A percentile compares a stretch with the other conserved stretches of the same genome.
Conservation (phyloP, 1,140 invertebrate genomes). For the Leptinotarsa undecemlineata region DNA sequence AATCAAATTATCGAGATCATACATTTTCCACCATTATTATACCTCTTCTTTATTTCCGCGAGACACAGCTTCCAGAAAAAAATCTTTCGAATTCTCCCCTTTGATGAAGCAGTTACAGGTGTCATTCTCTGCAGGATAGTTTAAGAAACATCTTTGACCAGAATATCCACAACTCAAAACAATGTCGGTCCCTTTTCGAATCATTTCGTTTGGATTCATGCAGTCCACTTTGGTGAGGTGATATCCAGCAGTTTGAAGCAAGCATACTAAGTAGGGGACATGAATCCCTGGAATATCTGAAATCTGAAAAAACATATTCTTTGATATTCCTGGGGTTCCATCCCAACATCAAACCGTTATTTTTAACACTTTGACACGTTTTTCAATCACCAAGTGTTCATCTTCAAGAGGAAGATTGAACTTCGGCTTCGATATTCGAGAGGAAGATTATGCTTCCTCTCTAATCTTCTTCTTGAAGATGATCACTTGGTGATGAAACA, state of each 20-base stretch:
- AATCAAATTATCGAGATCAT: too few relatives aligned
- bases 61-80: conserved; percentile 8
- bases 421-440: not conserved
- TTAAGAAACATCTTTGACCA: not conserved
- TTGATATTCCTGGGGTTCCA: not conserved
- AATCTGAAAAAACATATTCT: not conserved
- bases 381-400: not conserved
- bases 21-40: not conserved
- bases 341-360: too few relatives aligned
- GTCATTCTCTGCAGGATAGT: not conserved
- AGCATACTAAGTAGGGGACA: not conserved
- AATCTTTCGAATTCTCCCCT: not conserved
- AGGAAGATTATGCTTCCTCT: not conserved
- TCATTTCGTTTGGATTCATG: not conserved
- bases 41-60: not conserved
- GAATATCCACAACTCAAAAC: conserved; percentile 3
- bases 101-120: not conserved
- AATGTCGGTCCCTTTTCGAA: not conserved
- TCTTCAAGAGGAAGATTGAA: not conserved
- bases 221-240: not conserved
- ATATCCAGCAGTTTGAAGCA: conserved; percentile 9
- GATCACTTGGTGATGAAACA: too few relatives aligned
- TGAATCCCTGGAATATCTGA: conserved; percentile 6
- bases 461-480: too few relatives aligned
- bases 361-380: not conserved